Percentiles rank a stretch among this genome's conserved stretches.
phyloP scores from a whole-genome alignment of 2,113 vertebrate species.

The Pampusana beccarii region DNA sequence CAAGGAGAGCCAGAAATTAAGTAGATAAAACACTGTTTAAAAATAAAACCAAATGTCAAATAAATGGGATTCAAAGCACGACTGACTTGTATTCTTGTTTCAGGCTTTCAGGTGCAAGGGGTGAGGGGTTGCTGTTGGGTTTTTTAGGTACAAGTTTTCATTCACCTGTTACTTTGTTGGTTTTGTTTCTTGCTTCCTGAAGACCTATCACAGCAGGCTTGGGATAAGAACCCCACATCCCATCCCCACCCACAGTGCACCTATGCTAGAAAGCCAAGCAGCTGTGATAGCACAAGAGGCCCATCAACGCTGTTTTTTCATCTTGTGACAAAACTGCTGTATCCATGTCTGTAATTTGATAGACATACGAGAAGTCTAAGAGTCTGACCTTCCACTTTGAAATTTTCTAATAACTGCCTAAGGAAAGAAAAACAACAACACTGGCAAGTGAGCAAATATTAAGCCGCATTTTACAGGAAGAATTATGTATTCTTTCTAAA shows the following conservation, averaged over 20 bases:
- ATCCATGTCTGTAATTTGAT: neutral
- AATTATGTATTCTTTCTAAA: neutral
- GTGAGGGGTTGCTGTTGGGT: neutral
- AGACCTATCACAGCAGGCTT: neutral
- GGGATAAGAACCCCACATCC: neutral
- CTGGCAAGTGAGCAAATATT: neutral
- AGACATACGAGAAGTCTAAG: neutral
- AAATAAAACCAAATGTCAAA: neutral
- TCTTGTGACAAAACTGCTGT: neutral
- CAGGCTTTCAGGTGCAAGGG: neutral
- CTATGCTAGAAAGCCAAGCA: neutral
- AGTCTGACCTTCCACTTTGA: neutral
- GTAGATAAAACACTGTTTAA: neutral
- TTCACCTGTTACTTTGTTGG: neutral
- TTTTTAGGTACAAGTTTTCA: neutral
- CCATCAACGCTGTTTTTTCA: neutral
- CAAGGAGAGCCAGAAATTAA: neutral
- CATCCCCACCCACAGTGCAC: neutral
- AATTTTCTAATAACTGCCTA: neutral
- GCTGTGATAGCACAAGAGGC: neutral
- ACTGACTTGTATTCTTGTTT: neutral
- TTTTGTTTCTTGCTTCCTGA: neutral
- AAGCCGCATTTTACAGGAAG: neutral
- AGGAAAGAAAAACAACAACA: neutral
- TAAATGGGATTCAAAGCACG: neutral